Conservation (phyloP, 2,888 invertebrate genomes). For the Ischnus inquisitorius region DNA sequence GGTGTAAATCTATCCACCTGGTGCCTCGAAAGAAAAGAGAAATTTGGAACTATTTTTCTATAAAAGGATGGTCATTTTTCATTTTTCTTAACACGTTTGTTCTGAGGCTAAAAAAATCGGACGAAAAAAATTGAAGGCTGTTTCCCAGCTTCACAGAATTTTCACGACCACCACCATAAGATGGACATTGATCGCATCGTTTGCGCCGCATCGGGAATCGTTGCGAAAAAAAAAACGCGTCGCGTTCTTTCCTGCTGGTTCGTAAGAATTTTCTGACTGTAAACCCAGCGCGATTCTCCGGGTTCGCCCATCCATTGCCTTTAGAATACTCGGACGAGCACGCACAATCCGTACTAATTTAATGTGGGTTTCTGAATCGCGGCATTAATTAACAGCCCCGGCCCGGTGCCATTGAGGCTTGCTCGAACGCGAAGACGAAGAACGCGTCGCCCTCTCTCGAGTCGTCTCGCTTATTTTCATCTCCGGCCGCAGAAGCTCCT, state of each 20-base stretch:
- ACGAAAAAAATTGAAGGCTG: no score
- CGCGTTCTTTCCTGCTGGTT: slow-evolving; percentile 69
- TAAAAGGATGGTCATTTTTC: no score
- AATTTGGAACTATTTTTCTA: no score
- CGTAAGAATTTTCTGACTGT: slow-evolving; percentile 77
- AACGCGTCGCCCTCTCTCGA: slow-evolving; percentile 46
- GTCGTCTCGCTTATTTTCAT: slow-evolving; percentile 66
- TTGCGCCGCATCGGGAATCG: slow-evolving; percentile 45
- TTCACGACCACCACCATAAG: background rate
- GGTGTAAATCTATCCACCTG: no score
- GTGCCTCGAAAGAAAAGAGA: no score
- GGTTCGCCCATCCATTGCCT: slow-evolving; percentile 57
- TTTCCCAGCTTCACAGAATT: no score
- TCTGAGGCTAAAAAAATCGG: no score
- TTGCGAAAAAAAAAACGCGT: slow-evolving; percentile 67
- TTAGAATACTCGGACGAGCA: slow-evolving; percentile 71
- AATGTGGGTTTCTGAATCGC: slow-evolving; percentile 77
- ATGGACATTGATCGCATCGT: slow-evolving; percentile 44
- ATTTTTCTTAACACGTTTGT: no score
- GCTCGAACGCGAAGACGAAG: slow-evolving; percentile 26
- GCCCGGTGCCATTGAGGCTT: slow-evolving; percentile 73
- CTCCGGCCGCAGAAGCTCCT: slow-evolving; percentile 52
- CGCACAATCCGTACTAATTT: slow-evolving; percentile 78
- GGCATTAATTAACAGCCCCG: slow-evolving; percentile 79
- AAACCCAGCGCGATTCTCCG: background rate